Evolutionary conservation across 2,888 invertebrate genomes (phyloP), one percentile per base, ranked within the genome.

Genomic region (Cyclophora punctaria): DNA sequence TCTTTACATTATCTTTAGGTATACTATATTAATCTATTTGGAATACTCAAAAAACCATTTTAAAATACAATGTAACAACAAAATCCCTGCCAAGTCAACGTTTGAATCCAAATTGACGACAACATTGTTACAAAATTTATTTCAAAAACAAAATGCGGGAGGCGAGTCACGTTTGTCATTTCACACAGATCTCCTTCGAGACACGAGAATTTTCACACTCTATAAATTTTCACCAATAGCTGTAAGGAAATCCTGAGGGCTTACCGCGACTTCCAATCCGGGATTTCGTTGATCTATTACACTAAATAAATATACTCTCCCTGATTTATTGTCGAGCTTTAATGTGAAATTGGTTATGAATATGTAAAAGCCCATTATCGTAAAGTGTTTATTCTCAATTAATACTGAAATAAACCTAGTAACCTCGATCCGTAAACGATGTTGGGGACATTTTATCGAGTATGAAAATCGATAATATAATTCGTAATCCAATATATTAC

Each of bases 161-260:
- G 44, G 20, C 44, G 6, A 62, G 69, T 79, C 83, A 83, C 83
- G 81, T 81, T 77, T 78, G 79, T 80, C 81, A 82, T 82, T 77
- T 72, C 75, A 71, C 69, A 69, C 63, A 66, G 74, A 80, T 75
- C 75, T 5, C 5, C 74, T 69, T 64, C 67, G 71, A 72, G 71
- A 71, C 71, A 70, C 37, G 66, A 66, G 73, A 76, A 73, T 79
- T 80, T 82, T 81, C 80, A 80, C 83, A 83, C 75, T 82, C 80
- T 80, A 83, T 81, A 82, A 80, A 83, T 82, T 80, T 70, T 67
- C 71, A 61, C 70, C 73, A 68, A 74, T 71, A 71, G 64, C 65
- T 48, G 65, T 71, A 71, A 69, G 74, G 71, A 73, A 74, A 80
- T 73, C 74, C 75, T 53, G 53, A 47, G 59, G 69, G 68, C 63